Evolutionary conservation across 2,888 invertebrate species (phyloP), one percentile per base, ranked within the genome.

Genomic region (Erannis defoliaria): DNA sequence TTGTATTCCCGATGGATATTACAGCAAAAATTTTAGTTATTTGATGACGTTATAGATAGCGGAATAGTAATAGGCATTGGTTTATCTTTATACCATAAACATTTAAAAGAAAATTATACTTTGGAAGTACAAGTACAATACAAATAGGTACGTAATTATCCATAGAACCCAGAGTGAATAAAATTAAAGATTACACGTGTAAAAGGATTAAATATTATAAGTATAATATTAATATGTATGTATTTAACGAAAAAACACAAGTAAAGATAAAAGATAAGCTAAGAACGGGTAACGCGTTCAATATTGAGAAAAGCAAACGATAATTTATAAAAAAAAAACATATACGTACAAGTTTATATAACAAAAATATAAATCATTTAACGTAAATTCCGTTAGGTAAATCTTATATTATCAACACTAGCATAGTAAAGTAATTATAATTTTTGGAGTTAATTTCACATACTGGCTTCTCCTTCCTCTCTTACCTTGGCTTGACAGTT

Each of bases 81-180:
- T n/a, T n/a, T n/a, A n/a, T n/a, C n/a, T n/a, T n/a, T n/a, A n/a
- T n/a, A n/a, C n/a, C n/a, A n/a, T n/a, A 42, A 40, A 40, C 10
- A 2, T 40, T n/a, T 4, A 19, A 9, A 38, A 12, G 40, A 40
- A 14, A 5, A 5, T 14, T 43, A 42, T 26, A 6, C 6, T 43
- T 14, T n/a, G 43, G 14, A 14, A 23, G 26, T 43, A 43, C 26
- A 14, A 23, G 26, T 43, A 43, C 26, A 23, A 26, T 9, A 29
- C 29, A 29, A 29, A 29, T 29, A 45, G 45, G 16, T 45, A 29
- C 29, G 16, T 45, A 45, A 29, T 45, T 16, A 45, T 45, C 1
- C 26, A 45, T 45, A 45, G 16, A 29, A 16, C 16, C 10, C 26
- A 26, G 14, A 26, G 12, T 43, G 12, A 5, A 23, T n/a, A 42